Evolutionary conservation across 1,140 invertebrate genomes (phyloP).

Genomic region (Lerema accius): DNA sequence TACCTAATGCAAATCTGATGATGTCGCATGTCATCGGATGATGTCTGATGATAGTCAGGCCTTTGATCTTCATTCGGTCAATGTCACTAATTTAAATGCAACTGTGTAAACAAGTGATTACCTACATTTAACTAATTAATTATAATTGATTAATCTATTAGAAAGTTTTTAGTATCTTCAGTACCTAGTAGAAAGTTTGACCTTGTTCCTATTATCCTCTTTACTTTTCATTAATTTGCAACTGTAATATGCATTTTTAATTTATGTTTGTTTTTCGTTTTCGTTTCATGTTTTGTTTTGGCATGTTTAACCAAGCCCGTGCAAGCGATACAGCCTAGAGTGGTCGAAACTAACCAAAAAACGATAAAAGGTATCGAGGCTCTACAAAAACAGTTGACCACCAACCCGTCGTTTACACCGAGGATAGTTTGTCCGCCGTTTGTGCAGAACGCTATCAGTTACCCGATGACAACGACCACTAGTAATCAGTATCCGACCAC

Average conservation of each 20-base stretch:
- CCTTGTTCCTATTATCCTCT: no score
- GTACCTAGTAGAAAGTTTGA: no score
- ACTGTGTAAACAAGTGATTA: no score
- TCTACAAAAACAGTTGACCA: constrained; percentile 77
- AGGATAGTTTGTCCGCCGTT: constrained; percentile 77
- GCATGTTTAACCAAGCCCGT: constrained; percentile 72
- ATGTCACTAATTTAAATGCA: no score
- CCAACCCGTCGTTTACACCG: constrained; percentile 77
- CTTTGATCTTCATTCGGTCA: no score
- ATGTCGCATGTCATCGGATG: no score
- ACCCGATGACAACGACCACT: constrained; percentile 45
- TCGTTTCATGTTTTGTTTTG: constrained; percentile 71
- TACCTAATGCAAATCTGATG: no score
- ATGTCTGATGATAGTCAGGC: no score
- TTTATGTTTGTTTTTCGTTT: constrained; percentile 54
- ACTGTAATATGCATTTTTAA: constrained; percentile 61
- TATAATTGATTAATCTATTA: background rate
- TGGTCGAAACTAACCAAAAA: constrained; percentile 71
- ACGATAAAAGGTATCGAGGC: constrained; percentile 67
- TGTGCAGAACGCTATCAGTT: constrained; percentile 61
- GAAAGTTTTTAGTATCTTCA: no score
- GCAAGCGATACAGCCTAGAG: constrained; percentile 79
- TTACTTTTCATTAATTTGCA: no score
- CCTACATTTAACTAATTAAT: constrained; percentile 4
- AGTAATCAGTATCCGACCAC: constrained; percentile 51